Evolutionary conservation across 2,888 invertebrate species (phyloP).

Genomic region (Odontocerum albicorne): DNA sequence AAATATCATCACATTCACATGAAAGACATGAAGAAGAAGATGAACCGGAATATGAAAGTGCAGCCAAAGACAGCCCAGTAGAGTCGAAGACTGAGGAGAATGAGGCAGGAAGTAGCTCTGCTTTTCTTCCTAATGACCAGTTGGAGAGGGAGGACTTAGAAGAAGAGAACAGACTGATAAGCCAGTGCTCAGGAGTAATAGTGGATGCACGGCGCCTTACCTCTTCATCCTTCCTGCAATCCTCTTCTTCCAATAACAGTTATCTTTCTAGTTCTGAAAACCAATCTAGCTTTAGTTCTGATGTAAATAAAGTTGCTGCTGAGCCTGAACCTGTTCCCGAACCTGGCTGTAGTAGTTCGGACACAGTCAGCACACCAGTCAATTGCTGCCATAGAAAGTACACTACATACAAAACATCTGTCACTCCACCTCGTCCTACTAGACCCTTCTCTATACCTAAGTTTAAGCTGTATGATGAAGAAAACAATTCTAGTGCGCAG

Average conservation of each 20-base stretch:
- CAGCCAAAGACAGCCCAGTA: background rate
- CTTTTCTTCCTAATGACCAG: slow-evolving; percentile 45
- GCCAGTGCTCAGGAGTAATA: slow-evolving; percentile 50
- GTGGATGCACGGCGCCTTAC: slow-evolving; percentile 46
- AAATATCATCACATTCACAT: no score
- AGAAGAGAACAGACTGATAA: slow-evolving; percentile 52
- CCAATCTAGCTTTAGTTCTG: slow-evolving; percentile 46
- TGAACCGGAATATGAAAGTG: background rate
- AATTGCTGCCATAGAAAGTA: slow-evolving; percentile 16
- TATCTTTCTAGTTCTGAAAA: slow-evolving; percentile 47
- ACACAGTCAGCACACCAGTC: slow-evolving; percentile 13
- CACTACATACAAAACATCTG: slow-evolving; percentile 4
- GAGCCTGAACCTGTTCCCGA: slow-evolving; percentile 5
- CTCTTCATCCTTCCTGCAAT: slow-evolving; percentile 45
- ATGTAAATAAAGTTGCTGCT: slow-evolving; percentile 4
- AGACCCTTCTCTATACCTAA: slow-evolving; percentile 22
- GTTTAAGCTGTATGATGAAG: slow-evolving; percentile 16
- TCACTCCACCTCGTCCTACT: slow-evolving; percentile 19
- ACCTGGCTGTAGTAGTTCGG: slow-evolving; percentile 2
- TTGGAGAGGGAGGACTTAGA: slow-evolving; percentile 54
- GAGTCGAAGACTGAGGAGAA: slow-evolving; percentile 9
- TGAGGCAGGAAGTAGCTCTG: slow-evolving; percentile 2
- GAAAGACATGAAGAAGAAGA: background rate
- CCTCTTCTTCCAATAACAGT: slow-evolving; percentile 50
- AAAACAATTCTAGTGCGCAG: background rate